Evolutionary conservation across 2,797 vertebrate genomes (phyloP), one percentile per base, ranked within the genome.

Genomic region (Limosa lapponica): DNA sequence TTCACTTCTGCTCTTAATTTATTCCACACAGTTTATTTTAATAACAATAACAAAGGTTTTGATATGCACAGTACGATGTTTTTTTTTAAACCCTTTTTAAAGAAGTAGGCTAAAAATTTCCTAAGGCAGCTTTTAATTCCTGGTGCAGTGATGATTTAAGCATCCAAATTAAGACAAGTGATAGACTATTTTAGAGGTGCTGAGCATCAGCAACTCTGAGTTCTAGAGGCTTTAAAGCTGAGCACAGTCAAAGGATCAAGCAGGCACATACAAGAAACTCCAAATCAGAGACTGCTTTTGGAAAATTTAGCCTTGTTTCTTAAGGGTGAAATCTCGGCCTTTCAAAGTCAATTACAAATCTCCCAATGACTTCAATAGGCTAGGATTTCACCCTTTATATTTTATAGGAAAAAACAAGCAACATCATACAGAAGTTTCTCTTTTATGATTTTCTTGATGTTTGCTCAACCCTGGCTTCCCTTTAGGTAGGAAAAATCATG

Each of bases 401-500:
- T 96, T 97, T 95, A 96, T 95, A 96, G 91, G 93, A 95, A 96
- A 95, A 97, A 96, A 95, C 83, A 96, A 89, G 89, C 57, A 97
- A 96, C 96, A 95, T 96, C 94, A 96, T 96, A 96, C 94, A 94
- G 81, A 95, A 92, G 93, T 95, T 96, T 96, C 94, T 97, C 95
- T 97, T 96, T 97, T 96, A 95, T 95, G 94, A 94, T 90, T 96
- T 95, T 93, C 95, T 96, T 96, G 92, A 95, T 95, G 92, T 95
- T 96, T 96, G 93, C 91, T 95, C 91, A 94, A 95, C 87, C 65
- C 82, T 79, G 87, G 92, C 87, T 96, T 92, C 91, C 94, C 90
- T 96, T 96, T 95, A 97, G 96, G 95, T 94, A 96, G 91, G 90
- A 95, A 95, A 97, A 91, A 92, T 91, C 87, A 93, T 97, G 95